These are phyloP conservation scores for Tor tambroides DNA, from an alignment of 2,113 vertebrate genomes.

Conservation along the genomic window DNA sequence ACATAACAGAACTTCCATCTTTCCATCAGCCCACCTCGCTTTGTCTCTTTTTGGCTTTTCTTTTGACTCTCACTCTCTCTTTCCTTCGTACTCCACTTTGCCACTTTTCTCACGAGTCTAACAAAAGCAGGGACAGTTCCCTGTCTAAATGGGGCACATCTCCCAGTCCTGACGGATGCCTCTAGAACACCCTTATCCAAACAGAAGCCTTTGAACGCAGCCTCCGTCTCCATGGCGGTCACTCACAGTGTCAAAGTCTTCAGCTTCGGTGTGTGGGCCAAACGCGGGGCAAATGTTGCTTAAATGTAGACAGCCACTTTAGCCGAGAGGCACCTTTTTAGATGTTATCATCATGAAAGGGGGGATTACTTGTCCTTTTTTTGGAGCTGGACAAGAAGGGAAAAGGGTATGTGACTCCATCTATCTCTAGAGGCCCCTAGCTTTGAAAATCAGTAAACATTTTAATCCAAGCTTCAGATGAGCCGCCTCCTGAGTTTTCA, in stretches of 20 bases:
- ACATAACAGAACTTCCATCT: conserved; percentile 60
- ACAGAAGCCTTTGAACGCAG: conserved; percentile 33
- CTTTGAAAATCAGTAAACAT: conserved; percentile 74
- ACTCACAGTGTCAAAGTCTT: conserved; percentile 63
- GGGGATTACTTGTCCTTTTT: conserved; percentile 63
- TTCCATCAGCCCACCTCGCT: conserved; percentile 30
- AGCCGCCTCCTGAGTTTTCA: conserved; percentile 15
- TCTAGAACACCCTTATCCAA: conserved; percentile 43
- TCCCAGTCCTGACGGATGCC: conserved; percentile 29
- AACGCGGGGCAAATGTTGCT: conserved; percentile 47
- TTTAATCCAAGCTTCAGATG: conserved; percentile 55
- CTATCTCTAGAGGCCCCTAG: conserved; percentile 61
- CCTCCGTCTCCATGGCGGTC: conserved; percentile 63
- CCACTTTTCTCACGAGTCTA: conserved; percentile 43
- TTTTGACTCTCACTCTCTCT: background rate
- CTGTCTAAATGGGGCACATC: conserved; percentile 47
- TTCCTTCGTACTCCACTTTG: background rate
- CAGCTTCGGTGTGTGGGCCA: conserved; percentile 66
- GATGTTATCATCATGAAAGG: conserved; percentile 76
- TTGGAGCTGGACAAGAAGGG: conserved; percentile 41
- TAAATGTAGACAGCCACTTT: conserved; percentile 50
- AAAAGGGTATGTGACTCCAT: conserved; percentile 42
- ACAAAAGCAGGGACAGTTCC: conserved; percentile 40
- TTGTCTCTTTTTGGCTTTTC: conserved; percentile 24
- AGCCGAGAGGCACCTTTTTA: conserved; percentile 72